Evolutionary conservation across 1,140 invertebrate genomes (phyloP), one percentile per base, ranked within the genome.

Genomic region (Aculops lycopersici): DNA sequence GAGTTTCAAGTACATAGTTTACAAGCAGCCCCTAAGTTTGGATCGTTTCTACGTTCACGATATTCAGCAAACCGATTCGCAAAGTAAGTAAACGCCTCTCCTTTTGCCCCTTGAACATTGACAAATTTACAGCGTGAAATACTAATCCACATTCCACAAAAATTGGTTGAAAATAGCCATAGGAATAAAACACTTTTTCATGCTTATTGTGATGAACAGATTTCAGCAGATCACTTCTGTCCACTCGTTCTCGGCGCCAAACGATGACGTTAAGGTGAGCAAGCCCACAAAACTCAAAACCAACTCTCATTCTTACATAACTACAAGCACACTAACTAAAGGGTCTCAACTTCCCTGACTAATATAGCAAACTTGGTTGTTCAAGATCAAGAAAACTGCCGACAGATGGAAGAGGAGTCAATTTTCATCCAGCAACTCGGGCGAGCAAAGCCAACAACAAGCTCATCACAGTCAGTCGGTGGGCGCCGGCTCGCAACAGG

Each of bases 11-110:
- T 70, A 68, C 49, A 58, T 68, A 17, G 69, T 71, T 5, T 64
- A 70, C 52, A 60, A 65, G 45, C 69, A 71, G 49, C 69, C 69
- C 19, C 58, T 71, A 2, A 67, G 69, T 3, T 51, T 71, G 15
- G 69, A 71, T 52, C 55, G 68, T 12, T 68, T 70, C 48, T 66
- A 66, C 41, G 58, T 71, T 39, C 68, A 70, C 52, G 69, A 71
- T 51, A 60, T 71, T 18, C 57, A 55, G 18, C 50, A 59, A n/a
- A 50, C 57, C 31, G 68, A 70, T 50, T 60, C 60, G 21, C 51
- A 58, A 24, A 57, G 61, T 59, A 48, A 40, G 46, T 24, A 13
- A 21, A 14, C 4, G 5, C 41, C 20, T 21, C n/a, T n/a, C n/a
- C n/a, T 44, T 43, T 38, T 40, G 38, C 14, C 35, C 44, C 21